phyloP scores from a whole-genome alignment of 2,797 vertebrate genomes.

The Sebastes diploproa region DNA sequence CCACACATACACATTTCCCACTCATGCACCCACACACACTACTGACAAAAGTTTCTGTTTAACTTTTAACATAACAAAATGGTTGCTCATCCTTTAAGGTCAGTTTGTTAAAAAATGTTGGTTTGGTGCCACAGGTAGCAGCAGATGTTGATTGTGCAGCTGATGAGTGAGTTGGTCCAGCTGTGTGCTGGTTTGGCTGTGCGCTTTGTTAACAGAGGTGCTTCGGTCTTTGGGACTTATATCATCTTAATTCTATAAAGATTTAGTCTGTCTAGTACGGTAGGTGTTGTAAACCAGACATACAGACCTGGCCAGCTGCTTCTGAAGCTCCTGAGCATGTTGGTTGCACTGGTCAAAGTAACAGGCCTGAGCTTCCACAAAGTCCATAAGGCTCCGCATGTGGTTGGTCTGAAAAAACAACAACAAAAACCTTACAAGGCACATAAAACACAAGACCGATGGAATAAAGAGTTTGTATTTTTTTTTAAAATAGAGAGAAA shows the following conservation, averaged over 20 bases:
- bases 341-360: constrained; percentile 95
- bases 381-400: constrained; percentile 91
- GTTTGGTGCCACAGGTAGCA: neutral
- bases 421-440: neutral
- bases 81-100: neutral
- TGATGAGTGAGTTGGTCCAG: neutral
- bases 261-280: no score
- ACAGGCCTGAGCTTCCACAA: constrained; percentile 93
- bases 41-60: neutral
- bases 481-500: no score
- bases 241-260: neutral
- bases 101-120: neutral
- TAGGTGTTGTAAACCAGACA: neutral
- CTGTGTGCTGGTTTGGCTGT: neutral
- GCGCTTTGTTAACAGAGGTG: neutral
- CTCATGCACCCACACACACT: neutral
- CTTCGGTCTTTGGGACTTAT: neutral
- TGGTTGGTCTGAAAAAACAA: constrained; percentile 86
- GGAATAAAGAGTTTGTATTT: neutral
- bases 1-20: neutral
- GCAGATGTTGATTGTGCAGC: neutral
- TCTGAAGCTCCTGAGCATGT: constrained; percentile 92
- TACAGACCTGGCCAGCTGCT: constrained; percentile 91
- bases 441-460: neutral
- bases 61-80: neutral